phyloP scores from a whole-genome alignment of 2,888 invertebrate species.

The Cheilosia vulpina region DNA sequence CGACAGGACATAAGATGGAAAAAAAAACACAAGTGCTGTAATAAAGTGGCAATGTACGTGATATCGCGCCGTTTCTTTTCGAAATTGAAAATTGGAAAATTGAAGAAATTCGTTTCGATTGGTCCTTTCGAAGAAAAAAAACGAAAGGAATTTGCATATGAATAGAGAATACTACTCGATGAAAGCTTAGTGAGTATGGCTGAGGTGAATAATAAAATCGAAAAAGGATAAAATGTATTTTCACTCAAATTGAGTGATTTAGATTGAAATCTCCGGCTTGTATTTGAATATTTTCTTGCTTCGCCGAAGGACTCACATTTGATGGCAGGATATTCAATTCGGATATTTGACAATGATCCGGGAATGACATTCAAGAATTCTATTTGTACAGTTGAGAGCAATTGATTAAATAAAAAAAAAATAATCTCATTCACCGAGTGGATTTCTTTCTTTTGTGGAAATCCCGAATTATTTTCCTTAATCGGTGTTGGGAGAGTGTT shows the following conservation, averaged over 20 bases:
- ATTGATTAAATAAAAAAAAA: conserved; percentile 66
- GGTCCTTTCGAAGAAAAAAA: conserved; percentile 39
- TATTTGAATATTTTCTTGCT: conserved; percentile 57
- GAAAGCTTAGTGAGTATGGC: conserved; percentile 10
- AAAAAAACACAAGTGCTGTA: conserved; percentile 43
- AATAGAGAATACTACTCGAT: conserved; percentile 24
- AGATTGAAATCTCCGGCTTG: conserved; percentile 60
- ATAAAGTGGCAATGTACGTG: conserved; percentile 74
- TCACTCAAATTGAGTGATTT: conserved; percentile 76
- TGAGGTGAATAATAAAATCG: conserved; percentile 72
- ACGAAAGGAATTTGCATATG: conserved; percentile 66
- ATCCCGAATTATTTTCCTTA: conserved; percentile 67
- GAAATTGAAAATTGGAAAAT: conserved; percentile 74
- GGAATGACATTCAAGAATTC: conserved; percentile 70
- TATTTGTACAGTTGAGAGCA: conserved; percentile 74
- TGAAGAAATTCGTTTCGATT: conserved; percentile 68
- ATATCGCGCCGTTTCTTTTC: conserved; percentile 62
- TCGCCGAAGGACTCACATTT: conserved; percentile 51
- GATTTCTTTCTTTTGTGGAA: conserved; percentile 44
- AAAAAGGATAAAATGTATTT: conserved; percentile 74
- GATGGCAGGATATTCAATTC: conserved; percentile 71
- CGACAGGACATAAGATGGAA: conserved; percentile 30
- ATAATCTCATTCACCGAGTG: conserved; percentile 26
- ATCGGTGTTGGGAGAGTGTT: conserved; percentile 70
- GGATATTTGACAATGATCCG: conserved; percentile 69